Evolutionary conservation across 2,888 invertebrate species (phyloP).

Genomic region (Himalopsyche kuldschensis): DNA sequence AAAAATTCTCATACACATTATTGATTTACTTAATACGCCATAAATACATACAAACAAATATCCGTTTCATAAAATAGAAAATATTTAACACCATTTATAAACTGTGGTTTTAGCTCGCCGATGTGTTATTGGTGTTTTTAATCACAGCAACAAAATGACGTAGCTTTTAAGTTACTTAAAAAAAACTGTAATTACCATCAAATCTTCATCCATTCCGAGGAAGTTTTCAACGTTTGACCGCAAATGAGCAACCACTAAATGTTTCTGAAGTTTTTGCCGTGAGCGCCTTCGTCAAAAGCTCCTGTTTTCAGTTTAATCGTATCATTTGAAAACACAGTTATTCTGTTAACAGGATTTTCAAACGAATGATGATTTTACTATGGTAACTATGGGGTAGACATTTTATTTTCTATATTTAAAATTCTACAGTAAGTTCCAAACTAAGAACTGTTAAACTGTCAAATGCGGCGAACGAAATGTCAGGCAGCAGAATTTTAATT

Average conservation of each 20-base stretch:
- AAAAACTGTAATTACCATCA: conserved; percentile 19
- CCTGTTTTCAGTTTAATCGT: neutral
- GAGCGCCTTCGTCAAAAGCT: neutral
- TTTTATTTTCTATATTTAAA: neutral
- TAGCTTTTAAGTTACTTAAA: conserved; percentile 7
- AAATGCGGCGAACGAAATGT: no score
- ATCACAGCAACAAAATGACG: neutral
- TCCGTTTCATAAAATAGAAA: no score
- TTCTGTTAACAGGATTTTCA: neutral
- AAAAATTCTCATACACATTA: no score
- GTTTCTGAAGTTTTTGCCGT: neutral
- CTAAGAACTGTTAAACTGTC: no score
- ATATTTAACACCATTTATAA: no score
- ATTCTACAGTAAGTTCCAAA: neutral
- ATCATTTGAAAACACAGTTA: neutral
- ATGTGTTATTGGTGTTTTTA: neutral
- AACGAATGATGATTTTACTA: neutral
- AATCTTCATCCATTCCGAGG: neutral
- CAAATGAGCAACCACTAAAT: neutral
- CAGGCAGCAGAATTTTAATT: no score
- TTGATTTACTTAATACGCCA: no score
- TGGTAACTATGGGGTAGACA: neutral
- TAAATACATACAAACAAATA: no score
- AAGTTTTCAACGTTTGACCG: neutral
- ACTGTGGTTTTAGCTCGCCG: no score